A percentile compares a stretch with the other conserved stretches of the same genome.
phyloP scores from a whole-genome alignment of 2,113 vertebrate genomes.

The Pelecanoides urinatrix region DNA sequence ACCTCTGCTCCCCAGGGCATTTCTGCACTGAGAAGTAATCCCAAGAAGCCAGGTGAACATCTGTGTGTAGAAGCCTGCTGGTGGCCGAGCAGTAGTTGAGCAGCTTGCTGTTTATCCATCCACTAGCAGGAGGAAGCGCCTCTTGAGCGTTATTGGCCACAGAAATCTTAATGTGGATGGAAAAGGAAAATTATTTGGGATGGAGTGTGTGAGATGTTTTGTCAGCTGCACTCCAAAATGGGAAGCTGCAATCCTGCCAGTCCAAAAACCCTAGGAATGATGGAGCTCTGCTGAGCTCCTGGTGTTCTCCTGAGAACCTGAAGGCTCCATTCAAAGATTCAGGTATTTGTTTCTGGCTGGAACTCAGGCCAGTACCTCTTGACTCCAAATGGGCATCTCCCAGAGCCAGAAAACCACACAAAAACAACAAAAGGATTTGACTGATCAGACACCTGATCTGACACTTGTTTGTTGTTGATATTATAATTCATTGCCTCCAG shows the following conservation, averaged over 20 bases:
- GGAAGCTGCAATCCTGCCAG: not conserved
- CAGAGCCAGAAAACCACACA: not conserved
- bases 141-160: not conserved
- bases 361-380: not conserved
- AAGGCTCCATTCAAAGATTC: not conserved
- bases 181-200: not conserved
- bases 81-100: not conserved
- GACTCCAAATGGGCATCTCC: not conserved
- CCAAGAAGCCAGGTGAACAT: not conserved
- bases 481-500: not conserved
- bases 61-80: not conserved
- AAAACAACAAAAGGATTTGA: not conserved
- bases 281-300: not conserved
- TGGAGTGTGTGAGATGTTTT: not conserved
- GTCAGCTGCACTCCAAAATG: not conserved
- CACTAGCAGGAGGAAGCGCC: fast-evolving
- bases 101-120: not conserved
- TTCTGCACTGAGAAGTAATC: not conserved
- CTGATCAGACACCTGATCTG: not conserved
- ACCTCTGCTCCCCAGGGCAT: not conserved
- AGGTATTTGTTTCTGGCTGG: not conserved
- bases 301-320: not conserved
- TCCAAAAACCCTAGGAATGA: not conserved
- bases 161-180: not conserved
- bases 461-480: not conserved